Base-by-base conservation (phyloP, 2,888 invertebrate species). In the Acronicta psi region DNA sequence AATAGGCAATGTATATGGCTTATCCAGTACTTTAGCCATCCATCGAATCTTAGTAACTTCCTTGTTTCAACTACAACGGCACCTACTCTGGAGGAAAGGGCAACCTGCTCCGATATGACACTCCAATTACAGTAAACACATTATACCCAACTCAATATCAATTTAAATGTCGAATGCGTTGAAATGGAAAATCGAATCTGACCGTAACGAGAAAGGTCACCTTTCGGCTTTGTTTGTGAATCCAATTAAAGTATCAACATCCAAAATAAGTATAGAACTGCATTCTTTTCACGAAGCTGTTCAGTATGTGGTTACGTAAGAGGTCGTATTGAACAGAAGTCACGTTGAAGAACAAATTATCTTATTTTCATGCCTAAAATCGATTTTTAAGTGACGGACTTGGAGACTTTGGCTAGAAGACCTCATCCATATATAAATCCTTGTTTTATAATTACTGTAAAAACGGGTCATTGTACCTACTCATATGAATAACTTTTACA, bases 51-150 rank as follows among this genome's bases (percentile, higher is more conserved):
- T 36, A 46, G 11, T 2, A 38, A 20, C 17, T 45, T 67, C 64
- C 64, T 31, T 3, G 8, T 45, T 44, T 47, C 44, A 34, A 49
- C 43, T 29, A 49, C 13, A 18, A 18, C 17, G 1, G 1, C 16
- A 2, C 9, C 6, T 25, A 2, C 8, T 4, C 18, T 36, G 8
- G n/a, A 53, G 45, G 13, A 69, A 69, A 68, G 54, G 51, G 37
- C 65, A 64, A 13, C 5, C 31, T 10, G 38, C 47, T 36, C 36
- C 44, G 38, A 29, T 41, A 13, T 14, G 25, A 44, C 17, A 36
- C 1, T 43, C n/a, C 13, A 59, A 47, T 64, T 57, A 47, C 7
- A 46, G 11, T 29, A 46, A 17, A 9, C 0, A 29, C 17, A 56
- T 29, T 37, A 51, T 17, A 16, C 9, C 2, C 0, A 34, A 17